phyloP scores from a whole-genome alignment of 2,797 vertebrate genomes.

The Ceryle rudis region DNA sequence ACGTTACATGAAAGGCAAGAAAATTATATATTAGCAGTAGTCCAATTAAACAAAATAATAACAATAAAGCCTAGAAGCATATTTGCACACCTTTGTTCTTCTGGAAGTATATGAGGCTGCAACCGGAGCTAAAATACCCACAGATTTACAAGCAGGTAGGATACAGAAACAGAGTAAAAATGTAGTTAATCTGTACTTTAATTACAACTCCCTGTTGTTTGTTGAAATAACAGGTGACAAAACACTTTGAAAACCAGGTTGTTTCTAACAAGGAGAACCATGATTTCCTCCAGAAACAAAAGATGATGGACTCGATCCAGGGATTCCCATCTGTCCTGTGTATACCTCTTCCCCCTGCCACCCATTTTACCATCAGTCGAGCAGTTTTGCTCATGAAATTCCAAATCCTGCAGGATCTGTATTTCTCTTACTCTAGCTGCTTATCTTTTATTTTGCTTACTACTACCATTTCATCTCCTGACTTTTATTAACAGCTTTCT shows the following conservation, averaged over 20 bases:
- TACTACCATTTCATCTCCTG: not conserved
- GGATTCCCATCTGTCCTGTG: not conserved
- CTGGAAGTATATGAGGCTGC: not conserved
- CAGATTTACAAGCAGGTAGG: not conserved
- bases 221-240: not conserved
- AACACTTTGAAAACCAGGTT: not conserved
- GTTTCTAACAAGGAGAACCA: fast-evolving
- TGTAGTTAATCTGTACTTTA: not conserved
- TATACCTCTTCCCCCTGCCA: not conserved
- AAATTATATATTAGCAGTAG: not conserved
- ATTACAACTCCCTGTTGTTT: not conserved
- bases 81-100: not conserved
- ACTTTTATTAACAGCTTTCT: not conserved
- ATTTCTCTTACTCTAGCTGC: not conserved
- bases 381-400: not conserved
- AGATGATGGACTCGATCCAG: not conserved
- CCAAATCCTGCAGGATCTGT: not conserved
- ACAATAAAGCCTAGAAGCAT: not conserved
- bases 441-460: not conserved
- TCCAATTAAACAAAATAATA: not conserved
- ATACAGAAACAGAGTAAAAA: not conserved
- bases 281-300: not conserved
- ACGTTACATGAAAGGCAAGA: not conserved
- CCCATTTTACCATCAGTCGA: not conserved
- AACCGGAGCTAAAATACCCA: not conserved